phyloP scores from a whole-genome alignment of 1,140 invertebrate genomes.

The Anastatus disparis region DNA sequence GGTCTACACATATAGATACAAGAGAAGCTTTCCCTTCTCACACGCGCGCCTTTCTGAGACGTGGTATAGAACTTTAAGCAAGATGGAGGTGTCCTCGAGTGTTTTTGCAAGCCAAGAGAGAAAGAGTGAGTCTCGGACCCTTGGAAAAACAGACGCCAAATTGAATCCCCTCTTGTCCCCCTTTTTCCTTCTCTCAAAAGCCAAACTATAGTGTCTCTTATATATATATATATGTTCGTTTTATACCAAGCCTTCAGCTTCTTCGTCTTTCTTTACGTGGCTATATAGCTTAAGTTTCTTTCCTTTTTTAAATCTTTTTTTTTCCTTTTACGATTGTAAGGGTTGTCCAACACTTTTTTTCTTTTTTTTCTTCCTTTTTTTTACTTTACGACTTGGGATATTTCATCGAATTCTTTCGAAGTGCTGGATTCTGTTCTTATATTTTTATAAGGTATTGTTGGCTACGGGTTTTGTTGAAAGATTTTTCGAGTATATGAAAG shows the following conservation, averaged over 20 bases:
- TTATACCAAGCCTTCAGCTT: constrained; percentile 47
- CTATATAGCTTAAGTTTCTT: no score
- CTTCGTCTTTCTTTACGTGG: not conserved
- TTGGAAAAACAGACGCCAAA: constrained; percentile 68
- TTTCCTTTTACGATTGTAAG: constrained; percentile 15
- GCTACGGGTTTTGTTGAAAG: not conserved
- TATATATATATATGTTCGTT: constrained; percentile 50
- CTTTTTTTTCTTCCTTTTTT: not conserved
- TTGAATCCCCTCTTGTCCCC: constrained; percentile 63
- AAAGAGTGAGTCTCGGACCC: no score
- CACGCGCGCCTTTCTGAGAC: not conserved
- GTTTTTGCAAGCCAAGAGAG: constrained; percentile 66
- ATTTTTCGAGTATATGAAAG: not conserved
- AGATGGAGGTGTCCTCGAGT: constrained; percentile 67
- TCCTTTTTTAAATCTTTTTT: no score
- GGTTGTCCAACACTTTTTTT: constrained; percentile 10
- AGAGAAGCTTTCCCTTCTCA: constrained; percentile 12
- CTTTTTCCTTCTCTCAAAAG: constrained; percentile 24
- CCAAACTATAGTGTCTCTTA: no score
- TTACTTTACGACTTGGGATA: not conserved
- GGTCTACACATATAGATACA: no score
- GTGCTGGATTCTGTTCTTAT: not conserved
- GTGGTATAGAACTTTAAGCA: constrained; percentile 37
- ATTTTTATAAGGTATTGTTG: constrained; percentile 8
- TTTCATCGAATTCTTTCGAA: constrained; percentile 1